Conservation (phyloP, 2,888 invertebrate genomes). For the Parnassius glacialis region DNA sequence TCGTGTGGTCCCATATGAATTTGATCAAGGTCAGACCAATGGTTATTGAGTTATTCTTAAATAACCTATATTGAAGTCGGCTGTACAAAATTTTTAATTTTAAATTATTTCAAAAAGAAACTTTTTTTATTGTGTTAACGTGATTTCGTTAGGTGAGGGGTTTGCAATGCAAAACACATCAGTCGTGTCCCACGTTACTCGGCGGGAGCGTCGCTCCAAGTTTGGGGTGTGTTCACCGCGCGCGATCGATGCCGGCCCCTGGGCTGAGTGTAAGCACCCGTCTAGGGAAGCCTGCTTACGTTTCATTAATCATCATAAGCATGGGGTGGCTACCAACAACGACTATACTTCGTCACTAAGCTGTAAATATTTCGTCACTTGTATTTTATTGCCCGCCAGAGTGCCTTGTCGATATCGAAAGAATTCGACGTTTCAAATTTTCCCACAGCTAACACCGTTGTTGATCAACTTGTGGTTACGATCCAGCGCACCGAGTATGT, state of each 20-base stretch:
- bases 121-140: not conserved
- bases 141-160: constrained; percentile 1
- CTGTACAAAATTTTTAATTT: too few relatives aligned
- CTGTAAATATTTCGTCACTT: constrained; percentile 29
- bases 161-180: constrained; percentile 14
- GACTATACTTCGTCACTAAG: constrained; percentile 31
- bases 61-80: too few relatives aligned
- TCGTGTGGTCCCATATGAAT: too few relatives aligned
- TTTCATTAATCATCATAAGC: constrained; percentile 27
- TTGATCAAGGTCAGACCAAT: too few relatives aligned
- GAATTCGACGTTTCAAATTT: constrained; percentile 32
- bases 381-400: constrained; percentile 29
- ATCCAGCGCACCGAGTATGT: constrained; percentile 49
- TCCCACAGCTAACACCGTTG: constrained; percentile 54
- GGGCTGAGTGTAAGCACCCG: constrained; percentile 50
- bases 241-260: constrained; percentile 67
- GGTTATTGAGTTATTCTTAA: too few relatives aligned
- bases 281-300: constrained; percentile 16
- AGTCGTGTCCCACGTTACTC: constrained; percentile 44
- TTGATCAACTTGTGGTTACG: constrained; percentile 52
- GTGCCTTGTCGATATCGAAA: constrained; percentile 12
- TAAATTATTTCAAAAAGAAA: too few relatives aligned
- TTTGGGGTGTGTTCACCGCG: constrained; percentile 74
- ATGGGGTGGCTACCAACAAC: constrained; percentile 59
- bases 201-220: constrained; percentile 56